Base-by-base conservation (phyloP, 2,888 invertebrate genomes). In the Merodon equestris region DNA sequence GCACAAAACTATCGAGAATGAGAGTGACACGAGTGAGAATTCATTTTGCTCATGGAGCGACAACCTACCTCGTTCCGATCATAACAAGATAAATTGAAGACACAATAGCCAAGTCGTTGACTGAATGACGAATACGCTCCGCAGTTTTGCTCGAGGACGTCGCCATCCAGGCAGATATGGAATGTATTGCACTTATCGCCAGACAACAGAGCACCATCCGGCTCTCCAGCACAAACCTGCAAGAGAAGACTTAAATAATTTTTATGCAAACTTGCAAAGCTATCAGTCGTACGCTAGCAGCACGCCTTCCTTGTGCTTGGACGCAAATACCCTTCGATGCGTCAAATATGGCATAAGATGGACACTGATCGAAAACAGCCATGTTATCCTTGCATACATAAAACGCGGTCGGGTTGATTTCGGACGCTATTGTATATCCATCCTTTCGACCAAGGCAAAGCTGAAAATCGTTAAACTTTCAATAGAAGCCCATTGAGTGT, bases 391-490 rank as follows among this genome's bases (percentile, higher is more conserved):
- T 70, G 61, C 81, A 81, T 0, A 71, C 66, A 34, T 87, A 87
- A 64, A 85, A 87, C 19, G 83, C 82, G 0, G 47, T 45, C 4
- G 77, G 61, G 14, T 84, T 84, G 66, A 82, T 76, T 2, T 38
- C 71, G 1, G 74, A 63, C 0, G 60, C 64, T 1, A 68, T 45
- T 1, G 60, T 17, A 13, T 45, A 60, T 1, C 68, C 74, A 15
- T 79, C 64, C 14, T 9, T 60, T 36, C 63, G 14, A 7, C 74
- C 79, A 34, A 74, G 44, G 18, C 79, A 79, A 0, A 57, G 17
- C 79, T 79, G 19, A 17, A 60, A 45, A n/a, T 1, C n/a, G n/a
- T n/a, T n/a, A n/a, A n/a, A n/a, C n/a, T n/a, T n/a, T n/a, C n/a
- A n/a, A n/a, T n/a, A n/a, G n/a, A n/a, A n/a, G n/a, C n/a, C n/a